Base-by-base conservation (phyloP, 2,797 vertebrate species). In the Propithecus perrieri region DNA sequence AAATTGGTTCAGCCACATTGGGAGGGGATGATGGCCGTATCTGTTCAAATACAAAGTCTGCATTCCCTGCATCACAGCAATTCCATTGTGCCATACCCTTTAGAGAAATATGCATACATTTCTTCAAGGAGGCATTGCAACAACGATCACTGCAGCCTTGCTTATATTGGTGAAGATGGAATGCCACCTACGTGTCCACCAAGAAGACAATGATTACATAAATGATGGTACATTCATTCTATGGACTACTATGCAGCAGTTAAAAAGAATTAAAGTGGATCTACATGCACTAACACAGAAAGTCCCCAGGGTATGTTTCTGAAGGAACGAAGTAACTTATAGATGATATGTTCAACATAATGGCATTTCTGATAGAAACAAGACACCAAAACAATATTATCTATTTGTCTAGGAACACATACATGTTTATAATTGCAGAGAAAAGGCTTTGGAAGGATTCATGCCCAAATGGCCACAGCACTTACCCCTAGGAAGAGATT, bases 271-370 rank as follows among this genome's bases (percentile, higher is more conserved):
- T 76, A 33, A 48, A 46, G 4, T 30, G 2, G 14, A 6, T 55
- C 53, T 71, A 1, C 28, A 20, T 3, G 1, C 7, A 22, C 17
- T 46, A 33, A 55, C 12, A 15, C 2, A 12, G 26, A 43, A 50
- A 69, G n/a, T 35, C 35, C 26, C 53, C 80, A 9, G 38, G n/a
- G 1, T 28, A 2, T 59, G 20, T 50, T 78, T 74, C 48, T 79
- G 50, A 97, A 78, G 17, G 50, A 72, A 41, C 28, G 74, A 30
- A 96, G 67, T 13, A 74, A 43, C 72, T 38, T 14, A 14, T 35
- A 41, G 41, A 17, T 4, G 41, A 26, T 15, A 5, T 15, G 55
- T 33, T 81, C 76, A 65, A 12, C 33, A 17, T 1, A 24, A n/a
- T 33, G 76, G 15, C 24, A 55, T 85, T 81, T 76, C 48, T 48